Evolutionary conservation across 2,888 invertebrate genomes (phyloP), one percentile per base, ranked within the genome.

Genomic region (Drosophila sordidapex): DNA sequence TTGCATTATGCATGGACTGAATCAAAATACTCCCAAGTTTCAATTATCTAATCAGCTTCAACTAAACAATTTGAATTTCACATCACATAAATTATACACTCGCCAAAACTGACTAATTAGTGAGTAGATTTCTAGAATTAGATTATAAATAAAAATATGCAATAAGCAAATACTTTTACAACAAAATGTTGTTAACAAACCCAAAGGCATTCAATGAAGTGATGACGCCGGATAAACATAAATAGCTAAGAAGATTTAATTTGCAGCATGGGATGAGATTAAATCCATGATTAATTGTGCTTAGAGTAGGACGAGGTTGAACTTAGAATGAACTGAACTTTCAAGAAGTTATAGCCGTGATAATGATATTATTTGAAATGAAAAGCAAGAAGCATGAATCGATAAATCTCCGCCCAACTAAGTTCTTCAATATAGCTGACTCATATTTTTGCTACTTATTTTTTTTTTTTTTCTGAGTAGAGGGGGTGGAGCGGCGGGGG

Each of bases 1-100:
- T 70, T 78, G 59, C 56, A 78, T 70, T 51, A 74, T 79, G 46
- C 46, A 79, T 63, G n/a, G 27, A 40, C 15, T 62, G 65, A 65
- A 65, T 78, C 68, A 63, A 67, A 70, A 70, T 56, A 53, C 53
- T 69, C 57, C 46, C 54, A 46, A 56, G 52, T 33, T 58, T 51
- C 75, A 67, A 36, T 79, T 57, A 69, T 62, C 68, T 58, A 60
- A 69, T 61, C 56, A 60, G 64, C 33, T 48, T 31, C n/a, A 18
- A 31, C 57, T 36, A 57, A 66, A 46, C 57, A 48, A 56, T 56
- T 64, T 64, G 48, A 64, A 46, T 52, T 53, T 40, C 25, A 29
- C 31, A 38, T 15, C 29, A 36, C 49, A 51, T 29, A 6, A 21
- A 36, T 11, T 15, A 51, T 43, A 18, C n/a, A 57, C 29, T 29